Percentiles rank a stretch among this genome's conserved stretches.
These are phyloP conservation scores for Onthophagus taurus DNA, from an alignment of 1,140 invertebrate genomes.

Conservation along the genomic window DNA sequence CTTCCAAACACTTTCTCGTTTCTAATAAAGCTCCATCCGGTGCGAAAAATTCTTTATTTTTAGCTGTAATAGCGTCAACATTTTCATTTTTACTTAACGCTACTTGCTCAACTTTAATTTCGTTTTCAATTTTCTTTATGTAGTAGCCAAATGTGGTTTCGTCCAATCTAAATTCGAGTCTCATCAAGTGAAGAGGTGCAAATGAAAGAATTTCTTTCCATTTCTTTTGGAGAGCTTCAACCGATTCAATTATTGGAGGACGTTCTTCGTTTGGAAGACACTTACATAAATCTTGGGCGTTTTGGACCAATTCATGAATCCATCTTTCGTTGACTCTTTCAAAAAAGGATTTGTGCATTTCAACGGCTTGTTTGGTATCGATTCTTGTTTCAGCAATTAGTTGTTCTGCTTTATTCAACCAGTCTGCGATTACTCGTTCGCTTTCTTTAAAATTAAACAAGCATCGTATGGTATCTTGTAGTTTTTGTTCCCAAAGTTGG, in stretches of 20 bases:
- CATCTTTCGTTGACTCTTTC: slow-evolving; percentile 72
- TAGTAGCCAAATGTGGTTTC: slow-evolving; percentile 77
- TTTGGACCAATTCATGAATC: slow-evolving; percentile 69
- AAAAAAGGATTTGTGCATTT: slow-evolving; percentile 76
- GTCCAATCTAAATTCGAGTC: slow-evolving; percentile 80
- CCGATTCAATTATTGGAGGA: slow-evolving; percentile 53
- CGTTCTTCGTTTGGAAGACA: slow-evolving; percentile 57
- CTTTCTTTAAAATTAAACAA: slow-evolving; percentile 81
- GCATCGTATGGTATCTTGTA: slow-evolving; percentile 67
- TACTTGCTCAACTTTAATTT: slow-evolving; percentile 76
- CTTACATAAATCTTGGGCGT: slow-evolving; percentile 69
- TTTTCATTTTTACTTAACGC: slow-evolving; percentile 79
- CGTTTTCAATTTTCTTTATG: slow-evolving; percentile 81
- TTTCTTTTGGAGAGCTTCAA: slow-evolving; percentile 59
- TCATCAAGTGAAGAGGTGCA: slow-evolving; percentile 76
- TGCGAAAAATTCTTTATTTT: slow-evolving; percentile 69
- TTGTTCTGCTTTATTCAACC: slow-evolving; percentile 74
- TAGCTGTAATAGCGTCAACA: slow-evolving; percentile 61
- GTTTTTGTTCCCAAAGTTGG: slow-evolving; percentile 66
- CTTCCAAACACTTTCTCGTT: slow-evolving; percentile 64
- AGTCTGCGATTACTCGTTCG: slow-evolving; percentile 70
- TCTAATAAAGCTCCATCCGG: slow-evolving; percentile 58
- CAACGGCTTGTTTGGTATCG: slow-evolving; percentile 70
- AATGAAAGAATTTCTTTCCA: slow-evolving; percentile 71
- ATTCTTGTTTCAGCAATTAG: slow-evolving; percentile 72